Base-by-base conservation (phyloP, 1,140 invertebrate genomes). In the Augochlora pura region DNA sequence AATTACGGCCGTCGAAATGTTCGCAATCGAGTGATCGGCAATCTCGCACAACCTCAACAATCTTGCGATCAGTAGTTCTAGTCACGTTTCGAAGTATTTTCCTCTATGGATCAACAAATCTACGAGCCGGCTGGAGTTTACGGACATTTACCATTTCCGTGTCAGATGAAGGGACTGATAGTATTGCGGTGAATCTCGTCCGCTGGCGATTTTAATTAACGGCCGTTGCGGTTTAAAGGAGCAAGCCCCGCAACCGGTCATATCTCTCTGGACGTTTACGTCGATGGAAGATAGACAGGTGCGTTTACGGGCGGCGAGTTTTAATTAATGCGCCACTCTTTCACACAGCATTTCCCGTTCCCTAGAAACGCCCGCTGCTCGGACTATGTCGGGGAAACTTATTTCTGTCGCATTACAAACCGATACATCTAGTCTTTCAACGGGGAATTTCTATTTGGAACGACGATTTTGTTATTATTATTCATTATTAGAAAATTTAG, bases 151-250 rank as follows among this genome's bases (percentile, higher is more conserved):
- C 25, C 23, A 16, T 12, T 49, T 25, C 59, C 32, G n/a, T 16
- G 18, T 27, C 49, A 2, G 49, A 63, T 42, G 64, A 72, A 78
- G 27, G 23, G 49, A 78, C 72, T 65, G 64, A 78, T 78, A 63
- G 76, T 68, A 32, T 57, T 42, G 69, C 49, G 68, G 68, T 8
- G 39, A 18, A 59, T 72, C 68, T 18, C 60, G 27, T 54, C 16
- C 49, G 27, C 2, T 21, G 25, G n/a, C 74, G 71, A 62, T 60
- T 70, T 69, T 82, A 84, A 84, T 84, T 79, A 84, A 82, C 71
- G 65, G 54, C 39, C 32, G 39, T 6, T 52, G 25, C 42, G 59
- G 68, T 72, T 64, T 54, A 27, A 72, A 32, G 60, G 46, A 42
- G 1, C 10, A n/a, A 18, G 42, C 18, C 3, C 46, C 32, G 59